A percentile compares a stretch with the other conserved stretches of the same genome.
Conservation (phyloP, 2,888 invertebrate genomes). For the Apamea monoglypha region DNA sequence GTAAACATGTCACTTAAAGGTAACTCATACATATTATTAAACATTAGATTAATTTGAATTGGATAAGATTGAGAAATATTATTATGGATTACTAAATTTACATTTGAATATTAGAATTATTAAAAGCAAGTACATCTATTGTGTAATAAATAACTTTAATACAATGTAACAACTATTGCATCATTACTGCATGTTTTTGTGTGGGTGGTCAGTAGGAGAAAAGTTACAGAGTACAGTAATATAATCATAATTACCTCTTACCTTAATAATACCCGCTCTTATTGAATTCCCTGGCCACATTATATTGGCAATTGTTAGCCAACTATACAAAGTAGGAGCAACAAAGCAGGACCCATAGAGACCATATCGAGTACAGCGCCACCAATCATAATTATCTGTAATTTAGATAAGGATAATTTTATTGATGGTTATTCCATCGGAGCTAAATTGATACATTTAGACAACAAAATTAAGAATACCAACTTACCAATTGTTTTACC, state of each 20-base stretch:
- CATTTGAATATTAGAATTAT: neutral
- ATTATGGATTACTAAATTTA: neutral
- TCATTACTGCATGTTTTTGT: slow-evolving; percentile 8
- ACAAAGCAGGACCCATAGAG: slow-evolving; percentile 95
- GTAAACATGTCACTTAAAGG: neutral
- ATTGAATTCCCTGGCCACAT: slow-evolving; percentile 94
- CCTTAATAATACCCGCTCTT: slow-evolving; percentile 93
- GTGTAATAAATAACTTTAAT: slow-evolving; percentile 11
- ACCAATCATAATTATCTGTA: slow-evolving; percentile 91
- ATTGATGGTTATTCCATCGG: neutral
- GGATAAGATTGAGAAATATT: neutral
- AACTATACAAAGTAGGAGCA: slow-evolving; percentile 95
- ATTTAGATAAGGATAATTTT: neutral
- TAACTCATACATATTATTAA: neutral
- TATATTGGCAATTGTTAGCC: slow-evolving; percentile 94
- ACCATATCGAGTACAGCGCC: slow-evolving; percentile 93
- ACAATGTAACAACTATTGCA: slow-evolving; percentile 20
- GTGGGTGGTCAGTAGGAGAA: neutral
- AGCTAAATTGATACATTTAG: neutral
- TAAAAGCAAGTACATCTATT: neutral
- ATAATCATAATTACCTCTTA: slow-evolving; percentile 72
- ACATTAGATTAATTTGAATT: neutral
- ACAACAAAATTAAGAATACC: neutral
- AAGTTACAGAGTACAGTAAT: neutral
- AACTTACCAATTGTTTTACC: slow-evolving; percentile 91